Percentiles rank a stretch among this genome's conserved stretches.
Conservation (phyloP, 2,113 vertebrate species). For the Paralichthys olivaceus region DNA sequence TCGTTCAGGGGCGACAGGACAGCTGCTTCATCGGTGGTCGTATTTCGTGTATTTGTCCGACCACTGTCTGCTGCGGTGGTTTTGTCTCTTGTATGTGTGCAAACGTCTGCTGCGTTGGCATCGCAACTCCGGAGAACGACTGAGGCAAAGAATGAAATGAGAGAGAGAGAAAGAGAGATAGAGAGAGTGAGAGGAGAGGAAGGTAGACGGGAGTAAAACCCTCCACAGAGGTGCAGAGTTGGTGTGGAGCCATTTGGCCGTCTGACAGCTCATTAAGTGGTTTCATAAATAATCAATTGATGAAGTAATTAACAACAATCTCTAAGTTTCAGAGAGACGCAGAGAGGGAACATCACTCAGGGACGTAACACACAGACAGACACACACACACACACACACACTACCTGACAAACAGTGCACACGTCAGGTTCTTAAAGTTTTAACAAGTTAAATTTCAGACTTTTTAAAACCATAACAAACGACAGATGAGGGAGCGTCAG, state of each 20-base stretch:
- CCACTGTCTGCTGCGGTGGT: too few relatives aligned
- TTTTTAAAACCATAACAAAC: too few relatives aligned
- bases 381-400: background rate
- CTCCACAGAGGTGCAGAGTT: conserved; percentile 13
- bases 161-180: background rate
- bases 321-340: conserved; percentile 63
- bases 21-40: too few relatives aligned
- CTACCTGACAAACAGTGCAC: conserved; percentile 34
- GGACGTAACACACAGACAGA: background rate
- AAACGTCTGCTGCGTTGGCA: too few relatives aligned
- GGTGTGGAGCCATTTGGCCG: conserved; percentile 73
- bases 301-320: conserved; percentile 78
- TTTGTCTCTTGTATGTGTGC: too few relatives aligned
- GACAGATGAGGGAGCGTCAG: too few relatives aligned
- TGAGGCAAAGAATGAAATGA: background rate
- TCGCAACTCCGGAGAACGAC: too few relatives aligned
- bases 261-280: conserved; percentile 76
- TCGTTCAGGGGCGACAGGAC: background rate
- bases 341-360: background rate
- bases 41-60: too few relatives aligned
- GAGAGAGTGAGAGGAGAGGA: conserved; percentile 3
- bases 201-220: conserved; percentile 1
- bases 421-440: background rate
- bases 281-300: conserved; percentile 81
- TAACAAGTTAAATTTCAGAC: too few relatives aligned